Percentiles rank a stretch among this genome's conserved stretches.
Evolutionary conservation across 2,113 vertebrate genomes (phyloP).

Genomic region (Chlorocebus sabaeus): DNA sequence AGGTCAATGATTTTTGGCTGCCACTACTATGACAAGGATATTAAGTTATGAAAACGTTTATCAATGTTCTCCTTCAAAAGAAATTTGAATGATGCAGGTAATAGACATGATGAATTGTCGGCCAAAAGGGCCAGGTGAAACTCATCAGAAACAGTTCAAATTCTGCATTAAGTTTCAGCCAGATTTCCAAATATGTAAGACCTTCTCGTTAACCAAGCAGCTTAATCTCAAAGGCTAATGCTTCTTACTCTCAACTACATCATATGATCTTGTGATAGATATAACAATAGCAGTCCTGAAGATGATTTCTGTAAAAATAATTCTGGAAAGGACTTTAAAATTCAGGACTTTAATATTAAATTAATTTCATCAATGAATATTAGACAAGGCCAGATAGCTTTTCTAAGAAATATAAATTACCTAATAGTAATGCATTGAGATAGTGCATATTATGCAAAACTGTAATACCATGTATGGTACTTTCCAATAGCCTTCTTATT

Average conservation of each 20-base stretch:
- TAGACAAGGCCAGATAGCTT: constrained; percentile 26
- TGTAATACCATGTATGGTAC: rapidly evolving
- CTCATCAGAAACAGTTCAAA: constrained; percentile 57
- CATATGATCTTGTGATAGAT: constrained; percentile 14
- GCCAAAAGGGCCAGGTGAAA: background rate
- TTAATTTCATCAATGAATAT: constrained; percentile 28
- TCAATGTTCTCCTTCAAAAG: constrained; percentile 26
- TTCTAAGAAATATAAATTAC: constrained; percentile 40
- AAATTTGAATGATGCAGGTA: background rate
- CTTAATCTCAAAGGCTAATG: constrained; percentile 42
- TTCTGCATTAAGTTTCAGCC: background rate
- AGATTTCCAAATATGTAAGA: constrained; percentile 38
- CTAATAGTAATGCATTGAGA: background rate
- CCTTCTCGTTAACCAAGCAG: constrained; percentile 31
- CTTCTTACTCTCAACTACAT: background rate
- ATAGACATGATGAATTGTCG: constrained; percentile 20
- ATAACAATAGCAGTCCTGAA: background rate
- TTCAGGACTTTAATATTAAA: constrained; percentile 26
- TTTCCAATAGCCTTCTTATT: constrained; percentile 5
- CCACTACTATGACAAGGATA: constrained; percentile 2
- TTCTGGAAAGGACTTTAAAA: constrained; percentile 55
- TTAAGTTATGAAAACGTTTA: constrained; percentile 12
- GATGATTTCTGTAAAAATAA: constrained; percentile 49
- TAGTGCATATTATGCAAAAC: background rate
- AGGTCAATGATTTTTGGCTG: background rate